Conservation (phyloP, 2,113 vertebrate species). For the Dromaius novaehollandiae region DNA sequence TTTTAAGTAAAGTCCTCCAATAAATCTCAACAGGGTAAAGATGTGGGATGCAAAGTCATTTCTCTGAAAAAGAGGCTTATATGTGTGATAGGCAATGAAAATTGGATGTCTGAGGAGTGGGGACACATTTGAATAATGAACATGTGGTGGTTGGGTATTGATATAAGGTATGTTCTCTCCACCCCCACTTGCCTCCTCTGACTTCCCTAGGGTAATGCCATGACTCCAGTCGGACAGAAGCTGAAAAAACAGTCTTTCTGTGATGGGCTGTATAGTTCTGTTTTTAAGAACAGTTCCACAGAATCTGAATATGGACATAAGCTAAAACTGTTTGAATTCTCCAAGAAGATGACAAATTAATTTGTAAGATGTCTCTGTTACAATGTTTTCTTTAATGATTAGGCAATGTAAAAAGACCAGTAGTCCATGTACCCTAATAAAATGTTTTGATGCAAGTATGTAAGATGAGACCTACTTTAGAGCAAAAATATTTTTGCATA, state of each 20-base stretch:
- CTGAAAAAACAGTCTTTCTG: rapidly evolving
- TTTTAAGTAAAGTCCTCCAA: neutral
- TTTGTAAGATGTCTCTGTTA: neutral
- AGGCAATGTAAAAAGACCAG: neutral
- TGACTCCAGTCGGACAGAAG: neutral
- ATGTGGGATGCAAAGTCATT: neutral
- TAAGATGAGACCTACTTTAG: neutral
- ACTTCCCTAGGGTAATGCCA: neutral
- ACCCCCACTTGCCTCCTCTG: neutral
- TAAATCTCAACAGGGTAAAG: neutral
- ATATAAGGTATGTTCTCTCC: rapidly evolving
- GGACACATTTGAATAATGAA: neutral
- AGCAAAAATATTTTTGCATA: neutral
- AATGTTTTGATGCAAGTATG: neutral
- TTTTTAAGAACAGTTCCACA: neutral
- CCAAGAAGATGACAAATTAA: neutral
- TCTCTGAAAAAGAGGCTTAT: neutral
- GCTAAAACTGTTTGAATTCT: neutral
- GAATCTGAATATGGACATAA: neutral
- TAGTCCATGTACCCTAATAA: neutral
- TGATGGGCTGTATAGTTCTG: neutral
- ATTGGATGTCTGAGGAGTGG: neutral
- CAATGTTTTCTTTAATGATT: neutral
- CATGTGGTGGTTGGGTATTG: neutral
- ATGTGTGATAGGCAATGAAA: neutral